Evolutionary conservation across 2,888 invertebrate genomes (phyloP).

Genomic region (Coleophora flavipennella): DNA sequence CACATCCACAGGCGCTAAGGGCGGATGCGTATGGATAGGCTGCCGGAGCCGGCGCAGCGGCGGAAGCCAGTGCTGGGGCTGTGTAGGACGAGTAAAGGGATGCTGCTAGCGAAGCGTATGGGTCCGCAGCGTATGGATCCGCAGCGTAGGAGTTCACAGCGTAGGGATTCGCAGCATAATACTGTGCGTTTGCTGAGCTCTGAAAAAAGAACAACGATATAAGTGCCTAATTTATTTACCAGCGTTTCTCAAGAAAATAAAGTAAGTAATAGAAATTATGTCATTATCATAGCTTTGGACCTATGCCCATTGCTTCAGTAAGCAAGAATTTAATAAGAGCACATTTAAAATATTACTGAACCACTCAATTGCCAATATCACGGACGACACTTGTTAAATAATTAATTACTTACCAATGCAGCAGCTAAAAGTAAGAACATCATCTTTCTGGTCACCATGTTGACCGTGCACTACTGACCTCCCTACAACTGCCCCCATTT

Average conservation of each 20-base stretch:
- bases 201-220: slow-evolving; percentile 22
- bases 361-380: too few relatives aligned
- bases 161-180: slow-evolving; percentile 30
- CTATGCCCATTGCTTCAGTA: too few relatives aligned
- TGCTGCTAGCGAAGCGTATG: slow-evolving; percentile 16
- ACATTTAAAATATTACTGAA: too few relatives aligned
- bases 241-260: too few relatives aligned
- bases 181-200: slow-evolving; percentile 40
- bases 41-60: not conserved
- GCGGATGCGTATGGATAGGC: not conserved
- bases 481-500: slow-evolving; percentile 19
- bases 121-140: slow-evolving; percentile 32
- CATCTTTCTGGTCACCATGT: slow-evolving; percentile 30
- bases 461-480: slow-evolving; percentile 30
- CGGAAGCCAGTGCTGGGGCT: too few relatives aligned
- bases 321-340: too few relatives aligned
- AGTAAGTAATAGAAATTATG: too few relatives aligned
- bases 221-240: too few relatives aligned
- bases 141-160: slow-evolving; percentile 17
- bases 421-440: slow-evolving; percentile 34
- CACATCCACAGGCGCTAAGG: not conserved
- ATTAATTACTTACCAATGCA: slow-evolving; percentile 37
- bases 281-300: too few relatives aligned
- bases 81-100: slow-evolving; percentile 3
- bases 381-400: too few relatives aligned